These are phyloP conservation scores for Hyles euphorbiae DNA, from an alignment of 1,140 invertebrate species.

Conservation along the genomic window DNA sequence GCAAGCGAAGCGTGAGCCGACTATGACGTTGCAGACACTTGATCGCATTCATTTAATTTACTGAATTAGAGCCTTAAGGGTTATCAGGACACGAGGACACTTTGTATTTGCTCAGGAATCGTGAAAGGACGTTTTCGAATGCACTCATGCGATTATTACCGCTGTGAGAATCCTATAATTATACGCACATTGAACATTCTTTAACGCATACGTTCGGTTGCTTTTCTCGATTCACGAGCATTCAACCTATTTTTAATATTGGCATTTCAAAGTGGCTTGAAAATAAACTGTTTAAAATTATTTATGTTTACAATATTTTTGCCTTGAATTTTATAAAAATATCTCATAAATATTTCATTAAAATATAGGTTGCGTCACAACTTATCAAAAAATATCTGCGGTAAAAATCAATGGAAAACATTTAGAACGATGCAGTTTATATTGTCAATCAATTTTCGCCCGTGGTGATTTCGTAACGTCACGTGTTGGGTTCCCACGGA, in stretches of 20 bases:
- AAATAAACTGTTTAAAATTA: no score
- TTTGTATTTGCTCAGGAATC: conserved; percentile 47
- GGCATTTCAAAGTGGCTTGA: no score
- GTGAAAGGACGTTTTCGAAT: conserved; percentile 37
- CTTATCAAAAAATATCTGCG: no score
- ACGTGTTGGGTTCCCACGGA: conserved; percentile 69
- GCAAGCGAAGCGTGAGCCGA: conserved; percentile 33
- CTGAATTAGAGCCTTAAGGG: conserved; percentile 26
- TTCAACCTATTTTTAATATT: not conserved
- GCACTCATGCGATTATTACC: conserved; percentile 33
- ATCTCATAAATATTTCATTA: no score
- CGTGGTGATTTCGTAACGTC: conserved; percentile 66
- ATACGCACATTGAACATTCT: conserved; percentile 20
- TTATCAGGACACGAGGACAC: conserved; percentile 43
- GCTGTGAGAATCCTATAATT: conserved; percentile 30
- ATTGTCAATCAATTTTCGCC: conserved; percentile 69
- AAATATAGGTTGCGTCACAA: no score
- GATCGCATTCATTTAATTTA: conserved; percentile 29
- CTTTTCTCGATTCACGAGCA: not conserved
- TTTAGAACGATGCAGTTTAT: conserved; percentile 17
- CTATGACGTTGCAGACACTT: conserved; percentile 33
- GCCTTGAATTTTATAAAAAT: no score
- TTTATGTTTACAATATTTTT: no score
- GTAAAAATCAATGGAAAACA: no score
- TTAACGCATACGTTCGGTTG: not conserved